Conservation (phyloP, 1,140 invertebrate species). For the Aphelenchoides fujianensis region DNA sequence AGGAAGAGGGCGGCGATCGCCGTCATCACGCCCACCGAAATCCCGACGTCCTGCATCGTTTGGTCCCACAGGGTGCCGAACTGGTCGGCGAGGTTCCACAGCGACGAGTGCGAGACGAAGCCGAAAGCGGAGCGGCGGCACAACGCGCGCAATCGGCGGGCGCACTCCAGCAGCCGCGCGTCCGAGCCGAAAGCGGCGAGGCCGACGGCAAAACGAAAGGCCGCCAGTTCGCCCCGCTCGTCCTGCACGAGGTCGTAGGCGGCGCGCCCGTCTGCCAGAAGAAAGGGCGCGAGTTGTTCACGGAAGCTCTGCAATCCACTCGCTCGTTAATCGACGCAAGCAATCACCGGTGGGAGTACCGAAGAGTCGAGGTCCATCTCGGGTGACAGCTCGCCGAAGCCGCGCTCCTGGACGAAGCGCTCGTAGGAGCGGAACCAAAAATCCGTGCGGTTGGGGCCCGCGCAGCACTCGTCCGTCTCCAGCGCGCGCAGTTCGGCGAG, state of each 20-base stretch:
- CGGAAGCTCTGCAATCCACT: conserved; percentile 30
- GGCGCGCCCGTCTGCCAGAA: conserved; percentile 45
- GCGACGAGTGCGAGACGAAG: conserved; percentile 41
- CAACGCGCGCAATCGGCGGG: conserved; percentile 34
- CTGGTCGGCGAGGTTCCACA: conserved; percentile 57
- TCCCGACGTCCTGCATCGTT: conserved; percentile 54
- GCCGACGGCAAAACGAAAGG: conserved; percentile 45
- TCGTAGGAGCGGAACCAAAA: conserved; percentile 56
- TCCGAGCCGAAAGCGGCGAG: conserved; percentile 41
- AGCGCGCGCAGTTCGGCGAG: conserved; percentile 37
- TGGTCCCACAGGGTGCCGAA: conserved; percentile 58
- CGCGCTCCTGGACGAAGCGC: conserved; percentile 40
- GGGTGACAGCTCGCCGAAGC: conserved; percentile 39
- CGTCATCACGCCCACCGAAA: conserved; percentile 75
- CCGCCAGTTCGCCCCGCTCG: conserved; percentile 26
- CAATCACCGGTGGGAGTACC: conserved; percentile 24
- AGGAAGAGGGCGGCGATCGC: conserved; percentile 89
- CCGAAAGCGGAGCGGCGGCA: conserved; percentile 26
- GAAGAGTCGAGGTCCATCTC: conserved; percentile 35
- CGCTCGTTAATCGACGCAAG: too few species aligned
- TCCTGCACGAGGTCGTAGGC: conserved; percentile 43
- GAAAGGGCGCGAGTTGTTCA: conserved; percentile 39
- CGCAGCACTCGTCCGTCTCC: conserved; percentile 43
- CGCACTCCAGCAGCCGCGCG: conserved; percentile 36
- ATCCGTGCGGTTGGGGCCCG: conserved; percentile 41